Base-by-base conservation (phyloP, 2,888 invertebrate species). In the Clostera curtula region DNA sequence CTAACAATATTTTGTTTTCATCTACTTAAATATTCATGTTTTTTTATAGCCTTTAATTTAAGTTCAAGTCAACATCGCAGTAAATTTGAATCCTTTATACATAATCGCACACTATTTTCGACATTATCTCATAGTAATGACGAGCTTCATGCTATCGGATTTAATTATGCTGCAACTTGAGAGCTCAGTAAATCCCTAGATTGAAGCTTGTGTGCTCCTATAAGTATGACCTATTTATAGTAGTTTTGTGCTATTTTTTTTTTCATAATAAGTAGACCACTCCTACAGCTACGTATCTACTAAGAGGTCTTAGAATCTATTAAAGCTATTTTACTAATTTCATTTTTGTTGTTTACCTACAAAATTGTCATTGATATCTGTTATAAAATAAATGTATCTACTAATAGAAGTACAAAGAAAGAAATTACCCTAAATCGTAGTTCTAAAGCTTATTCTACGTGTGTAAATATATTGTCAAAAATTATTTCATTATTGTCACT, bases 311-410 rank as follows among this genome's bases (percentile, higher is more conserved):
- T 76, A 75, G 31, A 17, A 16, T 31, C 74, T 82, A 80, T 80
- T 82, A 80, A 82, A 82, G 82, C 80, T 82, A 80, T 75, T 47
- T 65, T 48, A 56, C 79, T 80, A 79, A 66, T 65, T 58, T 68
- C 41, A 47, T 53, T 37, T 50, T 48, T n/a, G n/a, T n/a, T n/a
- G n/a, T n/a, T n/a, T n/a, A n/a, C n/a, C n/a, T n/a, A n/a, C n/a
- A n/a, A n/a, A n/a, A n/a, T n/a, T n/a, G n/a, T n/a, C n/a, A n/a
- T n/a, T n/a, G n/a, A n/a, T n/a, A n/a, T n/a, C n/a, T n/a, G n/a
- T n/a, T n/a, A n/a, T n/a, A n/a, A n/a, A n/a, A n/a, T n/a, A n/a
- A n/a, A n/a, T n/a, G n/a, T n/a, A n/a, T 34, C 16, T 31, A 31
- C n/a, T 34, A 36, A 42, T 36, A 30, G 44, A 42, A 34, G 25